Evolutionary conservation across 2,113 vertebrate genomes (phyloP), one percentile per base, ranked within the genome.

Genomic region (Ptilorrhoa leucosticta): DNA sequence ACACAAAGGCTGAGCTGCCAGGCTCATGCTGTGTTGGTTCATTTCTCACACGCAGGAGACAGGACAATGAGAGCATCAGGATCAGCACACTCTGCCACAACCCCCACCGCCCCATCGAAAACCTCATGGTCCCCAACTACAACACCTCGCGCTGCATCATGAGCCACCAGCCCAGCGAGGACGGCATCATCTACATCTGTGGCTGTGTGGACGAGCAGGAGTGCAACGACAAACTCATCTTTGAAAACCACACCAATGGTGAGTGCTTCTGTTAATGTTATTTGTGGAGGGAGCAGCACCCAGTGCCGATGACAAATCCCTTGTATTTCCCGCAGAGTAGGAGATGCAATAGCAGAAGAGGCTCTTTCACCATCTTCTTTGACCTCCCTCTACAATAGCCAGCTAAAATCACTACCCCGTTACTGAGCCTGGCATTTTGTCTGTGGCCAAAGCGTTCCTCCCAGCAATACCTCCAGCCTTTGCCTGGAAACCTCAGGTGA

Each of bases 211-310:
- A 98, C 0, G 98, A 98, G 78, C 98, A 99, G 17, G 99, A 99
- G 78, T 99, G 99, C 94, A 99, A 99, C 0, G 98, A 99, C 94
- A 98, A 94, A 33, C 98, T 99, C 22, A 96, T 99, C 95, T 99
- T 99, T 76, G 98, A 98, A 63, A 98, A 98, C 68, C 97, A 98
- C 85, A 97, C 97, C 60, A 98, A 98, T 1, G 98, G 99, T 99
- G 44, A 97, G 97, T 60, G 33, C 28, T 68, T 45, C 3, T 11
- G 14, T 14, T 15, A 3, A 4, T 5, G 58, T 2, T 15, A 2
- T 23, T 68, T 18, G 8, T 3, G 6, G 26, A 12, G 16, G 44
- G 8, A 77, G 58, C 60, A 85, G 48, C 30, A 44, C 13, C 18
- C 31, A 6, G 7, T 0, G 2, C 10, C 33, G 16, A n/a, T 0